Evolutionary conservation across 2,888 invertebrate species (phyloP), one percentile per base, ranked within the genome.

Genomic region (Parnassius mnemosyne): DNA sequence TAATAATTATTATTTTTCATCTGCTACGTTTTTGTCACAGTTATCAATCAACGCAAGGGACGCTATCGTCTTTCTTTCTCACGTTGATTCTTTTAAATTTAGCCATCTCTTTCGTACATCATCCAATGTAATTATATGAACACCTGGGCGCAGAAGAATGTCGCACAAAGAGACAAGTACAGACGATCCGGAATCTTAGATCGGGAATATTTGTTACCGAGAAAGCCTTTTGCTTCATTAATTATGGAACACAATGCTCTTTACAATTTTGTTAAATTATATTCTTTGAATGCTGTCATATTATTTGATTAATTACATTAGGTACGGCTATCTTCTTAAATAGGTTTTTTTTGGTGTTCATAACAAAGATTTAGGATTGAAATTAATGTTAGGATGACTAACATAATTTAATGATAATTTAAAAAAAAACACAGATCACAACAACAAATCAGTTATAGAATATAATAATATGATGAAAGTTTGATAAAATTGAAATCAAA

Each of bases 1-100:
- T 82, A 87, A 90, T 91, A 90, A 91, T 91, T 87, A 91, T 91
- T 91, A 90, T 91, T 91, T 89, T 89, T 91, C 90, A 89, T 91
- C 89, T 89, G 89, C 84, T 84, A 84, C 91, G 87, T 91, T 91
- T 90, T 91, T 92, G 92, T 92, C 92, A 90, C 91, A 92, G 92
- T 91, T 92, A 92, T 92, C 92, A 92, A 92, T 92, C 92, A 92
- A 90, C 84, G 84, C 82, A 81, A 86, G 85, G 86, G 87, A 81
- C 76, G 70, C 57, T 76, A 53, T 69, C 73, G 63, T 69, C 60
- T 85, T 85, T 77, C 79, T 74, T 71, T 85, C 82, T 66, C 53
- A 57, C 66, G 46, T 56, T 42, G 66, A 67, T 50, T 63, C 66
- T 70, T 68, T 65, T 61, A 65, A 63, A 81, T 84, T 69, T 72